phyloP scores from a whole-genome alignment of 2,797 vertebrate genomes.

The Enteromius unitaeniatus region DNA sequence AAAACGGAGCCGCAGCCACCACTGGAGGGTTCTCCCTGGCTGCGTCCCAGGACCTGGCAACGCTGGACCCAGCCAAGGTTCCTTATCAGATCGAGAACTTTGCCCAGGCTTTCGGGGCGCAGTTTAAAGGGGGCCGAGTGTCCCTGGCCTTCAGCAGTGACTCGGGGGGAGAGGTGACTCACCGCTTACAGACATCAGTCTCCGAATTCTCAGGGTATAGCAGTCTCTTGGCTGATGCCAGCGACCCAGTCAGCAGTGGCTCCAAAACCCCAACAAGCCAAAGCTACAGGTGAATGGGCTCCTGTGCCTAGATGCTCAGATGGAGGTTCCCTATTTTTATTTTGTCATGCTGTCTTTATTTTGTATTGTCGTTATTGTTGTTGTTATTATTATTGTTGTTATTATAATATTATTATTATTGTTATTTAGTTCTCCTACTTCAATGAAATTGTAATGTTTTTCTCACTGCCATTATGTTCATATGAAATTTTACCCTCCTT shows the following conservation, averaged over 20 bases:
- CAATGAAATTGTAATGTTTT: conserved; percentile 75
- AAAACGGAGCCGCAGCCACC: conserved; percentile 75
- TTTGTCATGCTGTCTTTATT: conserved; percentile 67
- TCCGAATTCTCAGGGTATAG: conserved; percentile 99
- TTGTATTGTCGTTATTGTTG: conserved; percentile 63
- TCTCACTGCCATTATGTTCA: conserved; percentile 71
- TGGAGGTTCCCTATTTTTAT: conserved; percentile 73
- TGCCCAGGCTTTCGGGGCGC: conserved; percentile 97
- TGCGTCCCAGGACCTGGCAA: conserved; percentile 88
- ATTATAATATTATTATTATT: conserved; percentile 77
- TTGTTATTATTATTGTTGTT: conserved; percentile 77
- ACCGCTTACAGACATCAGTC: conserved; percentile 93
- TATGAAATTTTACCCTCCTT: conserved; percentile 66
- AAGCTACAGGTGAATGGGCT: conserved; percentile 95
- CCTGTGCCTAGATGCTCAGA: conserved; percentile 57
- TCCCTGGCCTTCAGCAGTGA: conserved; percentile 90
- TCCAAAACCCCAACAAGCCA: conserved; percentile 99
- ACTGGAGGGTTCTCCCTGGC: conserved; percentile 80
- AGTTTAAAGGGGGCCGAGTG: conserved; percentile 94
- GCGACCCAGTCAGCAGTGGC: conserved; percentile 93
- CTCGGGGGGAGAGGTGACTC: conserved; percentile 90
- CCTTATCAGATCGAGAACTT: conserved; percentile 99
- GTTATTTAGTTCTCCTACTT: conserved; percentile 80
- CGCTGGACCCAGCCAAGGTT: conserved; percentile 91
- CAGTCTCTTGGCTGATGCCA: conserved; percentile 98